These are phyloP conservation scores for Ceraclea dissimilis DNA, from an alignment of 2,888 invertebrate species.

Conservation along the genomic window DNA sequence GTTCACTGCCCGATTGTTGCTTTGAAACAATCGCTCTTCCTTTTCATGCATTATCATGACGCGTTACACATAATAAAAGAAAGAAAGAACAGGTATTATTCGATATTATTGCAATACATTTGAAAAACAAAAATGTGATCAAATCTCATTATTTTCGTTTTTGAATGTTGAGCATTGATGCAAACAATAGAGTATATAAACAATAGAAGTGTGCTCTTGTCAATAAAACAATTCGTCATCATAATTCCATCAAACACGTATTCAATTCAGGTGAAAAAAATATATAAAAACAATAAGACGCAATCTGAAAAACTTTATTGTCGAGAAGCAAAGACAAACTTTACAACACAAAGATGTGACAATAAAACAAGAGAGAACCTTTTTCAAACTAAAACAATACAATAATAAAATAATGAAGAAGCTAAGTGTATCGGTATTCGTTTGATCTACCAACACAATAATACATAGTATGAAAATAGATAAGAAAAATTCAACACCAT, in stretches of 20 bases:
- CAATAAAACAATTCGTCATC: constrained; percentile 25
- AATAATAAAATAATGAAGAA: not conserved
- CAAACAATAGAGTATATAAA: not conserved
- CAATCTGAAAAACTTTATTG: not conserved
- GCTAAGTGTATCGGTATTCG: not conserved
- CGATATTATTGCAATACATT: no score
- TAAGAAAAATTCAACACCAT: not conserved
- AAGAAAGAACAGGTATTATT: no score
- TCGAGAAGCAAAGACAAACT: not conserved
- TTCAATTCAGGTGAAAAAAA: not conserved
- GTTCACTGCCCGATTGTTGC: no score
- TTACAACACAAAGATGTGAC: not conserved
- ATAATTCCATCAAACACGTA: constrained; percentile 21
- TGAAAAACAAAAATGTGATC: no score
- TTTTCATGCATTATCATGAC: no score
- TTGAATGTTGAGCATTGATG: no score
- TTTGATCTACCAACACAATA: not conserved
- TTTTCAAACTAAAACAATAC: not conserved
- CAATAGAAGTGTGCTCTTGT: constrained; percentile 10
- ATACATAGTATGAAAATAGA: not conserved
- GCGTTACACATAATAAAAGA: no score
- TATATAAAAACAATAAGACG: not conserved
- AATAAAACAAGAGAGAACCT: not conserved
- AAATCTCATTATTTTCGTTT: no score
- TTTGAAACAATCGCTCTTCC: no score